phyloP scores from a whole-genome alignment of 2,888 invertebrate species.

The Salticus scenicus region DNA sequence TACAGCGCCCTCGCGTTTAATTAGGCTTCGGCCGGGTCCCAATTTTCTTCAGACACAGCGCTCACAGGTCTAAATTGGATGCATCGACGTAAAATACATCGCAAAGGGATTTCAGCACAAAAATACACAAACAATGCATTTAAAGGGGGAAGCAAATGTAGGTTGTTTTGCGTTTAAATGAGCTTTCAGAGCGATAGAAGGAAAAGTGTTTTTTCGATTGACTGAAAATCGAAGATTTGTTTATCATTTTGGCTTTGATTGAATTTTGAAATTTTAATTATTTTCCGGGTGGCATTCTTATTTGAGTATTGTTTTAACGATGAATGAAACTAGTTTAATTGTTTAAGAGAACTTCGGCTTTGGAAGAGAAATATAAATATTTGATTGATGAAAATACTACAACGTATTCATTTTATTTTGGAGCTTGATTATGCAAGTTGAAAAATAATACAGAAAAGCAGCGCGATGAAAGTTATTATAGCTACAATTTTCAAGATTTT shows the following conservation, averaged over 20 bases:
- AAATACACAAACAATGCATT: conserved; percentile 22
- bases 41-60: neutral
- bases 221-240: conserved; percentile 15
- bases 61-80: conserved; percentile 32
- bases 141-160: conserved; percentile 7
- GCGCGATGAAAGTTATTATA: too few species aligned
- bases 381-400: neutral
- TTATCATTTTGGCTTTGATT: conserved; percentile 19
- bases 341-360: neutral
- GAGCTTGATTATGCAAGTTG: too few species aligned
- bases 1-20: conserved; percentile 42
- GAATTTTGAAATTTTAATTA: conserved; percentile 26
- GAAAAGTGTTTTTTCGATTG: neutral
- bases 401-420: neutral
- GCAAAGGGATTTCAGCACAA: conserved; percentile 13
- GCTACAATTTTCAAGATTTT: too few species aligned
- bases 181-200: neutral
- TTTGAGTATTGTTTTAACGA: neutral
- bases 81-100: conserved; percentile 19
- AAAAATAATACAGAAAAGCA: too few species aligned
- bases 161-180: conserved; percentile 11
- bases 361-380: neutral
- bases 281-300: neutral
- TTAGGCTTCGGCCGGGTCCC: conserved; percentile 19
- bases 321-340: neutral